Conservation (phyloP, 2,888 invertebrate species). For the Protodeltote pygarga region DNA sequence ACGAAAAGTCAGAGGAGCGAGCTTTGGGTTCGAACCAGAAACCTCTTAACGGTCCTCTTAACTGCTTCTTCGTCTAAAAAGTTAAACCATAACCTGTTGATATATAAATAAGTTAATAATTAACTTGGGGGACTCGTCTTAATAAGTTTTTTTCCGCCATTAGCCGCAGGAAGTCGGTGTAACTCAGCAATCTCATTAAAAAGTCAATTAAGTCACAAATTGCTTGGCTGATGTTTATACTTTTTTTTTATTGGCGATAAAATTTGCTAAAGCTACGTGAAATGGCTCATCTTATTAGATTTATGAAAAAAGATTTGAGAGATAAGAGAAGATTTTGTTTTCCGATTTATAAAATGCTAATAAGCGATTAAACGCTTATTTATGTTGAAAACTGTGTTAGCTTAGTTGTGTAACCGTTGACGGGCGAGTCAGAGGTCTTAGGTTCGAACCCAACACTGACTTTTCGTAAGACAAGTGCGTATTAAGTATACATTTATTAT, state of each 20-base stretch:
- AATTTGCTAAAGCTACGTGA: slow-evolving; percentile 7
- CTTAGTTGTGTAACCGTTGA: too few relatives aligned
- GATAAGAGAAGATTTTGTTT: background rate
- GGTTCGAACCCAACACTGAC: too few relatives aligned
- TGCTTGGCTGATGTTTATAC: slow-evolving; percentile 21
- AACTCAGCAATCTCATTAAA: slow-evolving; percentile 32
- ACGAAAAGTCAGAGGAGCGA: too few relatives aligned
- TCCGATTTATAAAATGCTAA: background rate
- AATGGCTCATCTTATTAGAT: slow-evolving; percentile 10
- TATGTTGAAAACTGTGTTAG: too few relatives aligned
- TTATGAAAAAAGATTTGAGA: slow-evolving; percentile 2
- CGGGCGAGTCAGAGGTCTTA: too few relatives aligned
- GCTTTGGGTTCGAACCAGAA: too few relatives aligned
- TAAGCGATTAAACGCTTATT: too few relatives aligned
- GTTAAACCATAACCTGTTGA: background rate
- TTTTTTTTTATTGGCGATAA: slow-evolving; percentile 33
- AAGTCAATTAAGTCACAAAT: slow-evolving; percentile 46
- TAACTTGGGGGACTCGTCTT: background rate
- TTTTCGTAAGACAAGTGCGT: too few relatives aligned
- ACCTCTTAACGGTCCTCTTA: too few relatives aligned
- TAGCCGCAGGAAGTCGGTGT: slow-evolving; percentile 6
- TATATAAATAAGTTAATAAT: background rate
- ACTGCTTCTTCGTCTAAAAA: background rate
- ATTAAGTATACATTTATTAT: too few relatives aligned
- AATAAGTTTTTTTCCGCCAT: slow-evolving; percentile 9